Evolutionary conservation across 2,113 vertebrate species (phyloP), one percentile per base, ranked within the genome.

Genomic region (Gasterosteus nipponicus): DNA sequence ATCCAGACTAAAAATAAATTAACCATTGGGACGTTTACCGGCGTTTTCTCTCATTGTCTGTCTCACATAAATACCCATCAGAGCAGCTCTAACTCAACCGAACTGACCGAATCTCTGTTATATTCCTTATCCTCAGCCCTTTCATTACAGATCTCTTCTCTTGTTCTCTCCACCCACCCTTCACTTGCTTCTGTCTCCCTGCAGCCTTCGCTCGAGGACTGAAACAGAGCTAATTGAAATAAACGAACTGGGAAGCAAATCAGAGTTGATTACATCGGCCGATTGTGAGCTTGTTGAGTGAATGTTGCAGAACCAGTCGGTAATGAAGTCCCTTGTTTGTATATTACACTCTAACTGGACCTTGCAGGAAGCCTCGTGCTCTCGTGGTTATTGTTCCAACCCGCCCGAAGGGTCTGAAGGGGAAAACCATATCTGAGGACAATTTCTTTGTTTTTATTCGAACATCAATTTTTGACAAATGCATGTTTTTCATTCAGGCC

Each of bases 181-280:
- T 71, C 51, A 69, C 46, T 38, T 10, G 0, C 53, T 26, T 85
- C 69, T 33, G 66, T 78, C 73, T 80, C 69, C 66, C 71, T 31
- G 18, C 62, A 35, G 49, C 66, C 70, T 68, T 66, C 47, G 64
- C 85, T 82, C 90, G 85, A 88, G 84, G 80, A 80, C 73, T 73
- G 72, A 92, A 93, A 90, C 78, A 83, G 75, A 41, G 74, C 89
- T 92, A 93, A 93, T 92, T 93, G 89, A 93, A 93, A 93, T 85
- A 90, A 92, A 92, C 92, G 78, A 89, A 91, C 81, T 89, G n/a
- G 81, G 72, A 79, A 90, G 76, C 58, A 80, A 89, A 92, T 88
- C 78, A 80, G 79, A 77, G 87, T 87, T 90, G 86, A 93, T 91
- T 85, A 83, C 83, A 91, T 89, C 41, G 29, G 83, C 68, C 91